Evolutionary conservation across 2,113 vertebrate species (phyloP), one percentile per base, ranked within the genome.

Genomic region (Istiophorus platypterus): DNA sequence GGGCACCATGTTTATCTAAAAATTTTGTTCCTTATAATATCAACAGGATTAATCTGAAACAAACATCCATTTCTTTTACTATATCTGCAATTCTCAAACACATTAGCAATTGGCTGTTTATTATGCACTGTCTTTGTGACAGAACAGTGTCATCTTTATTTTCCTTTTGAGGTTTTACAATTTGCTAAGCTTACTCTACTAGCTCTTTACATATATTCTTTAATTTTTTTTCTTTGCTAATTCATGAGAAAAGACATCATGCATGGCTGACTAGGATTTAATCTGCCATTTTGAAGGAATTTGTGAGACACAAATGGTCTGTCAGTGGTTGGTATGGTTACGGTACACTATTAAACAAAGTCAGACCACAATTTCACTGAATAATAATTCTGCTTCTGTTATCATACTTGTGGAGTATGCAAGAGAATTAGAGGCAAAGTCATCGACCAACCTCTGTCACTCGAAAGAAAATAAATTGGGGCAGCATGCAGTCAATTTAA

Each of bases 401-500:
- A 91, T 92, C 86, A 9, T 22, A 67, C 84, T 80, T 61, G 47
- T 27, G 54, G 89, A 86, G 80, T 59, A 79, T 73, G 81, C 76
- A 26, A 87, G 82, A 76, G 70, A 90, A 92, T 92, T 88, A 91
- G 72, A 86, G 71, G 68, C 71, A 84, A 84, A 90, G 84, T 80
- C 64, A 49, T 26, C 12, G 52, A 59, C 76, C 65, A 68, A 86
- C 81, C 52, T 86, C 79, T 70, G 57, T 76, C 77, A 54, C 72
- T 85, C 75, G 73, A 68, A 58, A 76, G 82, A 84, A 88, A 90
- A 89, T 78, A 62, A 92, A 82, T 91, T 78, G 83, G 8, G 7
- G 42, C 15, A 22, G 76, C 81, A 72, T 84, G 85, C 91, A 92
- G 88, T 88, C 89, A 91, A 92, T 93, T 91, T 92, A 92, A 92